A percentile compares a stretch with the other conserved stretches of the same genome.
Conservation (phyloP, 2,113 vertebrate genomes). For the Eulemur macaco region DNA sequence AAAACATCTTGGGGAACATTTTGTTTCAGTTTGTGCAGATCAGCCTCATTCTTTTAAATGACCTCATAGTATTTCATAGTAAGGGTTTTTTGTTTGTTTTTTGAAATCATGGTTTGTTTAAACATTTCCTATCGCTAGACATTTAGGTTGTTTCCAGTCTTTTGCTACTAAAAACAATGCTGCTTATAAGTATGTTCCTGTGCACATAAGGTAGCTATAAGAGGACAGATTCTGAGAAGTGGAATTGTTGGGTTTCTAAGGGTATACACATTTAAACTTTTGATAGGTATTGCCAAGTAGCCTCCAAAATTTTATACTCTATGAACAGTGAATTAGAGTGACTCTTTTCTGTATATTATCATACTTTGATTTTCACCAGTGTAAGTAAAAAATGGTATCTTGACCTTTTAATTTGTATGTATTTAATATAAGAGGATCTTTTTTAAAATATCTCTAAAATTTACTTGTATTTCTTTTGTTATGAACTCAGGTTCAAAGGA, state of each 20-base stretch:
- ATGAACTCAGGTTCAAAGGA: slow-evolving; percentile 15
- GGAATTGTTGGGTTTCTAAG: neutral
- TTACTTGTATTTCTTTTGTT: slow-evolving; percentile 36
- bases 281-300: neutral
- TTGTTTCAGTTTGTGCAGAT: neutral
- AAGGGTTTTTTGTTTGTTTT: neutral
- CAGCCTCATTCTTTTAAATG: neutral
- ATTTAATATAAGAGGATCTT: neutral
- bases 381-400: neutral
- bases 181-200: neutral
- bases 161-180: neutral
- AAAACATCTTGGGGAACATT: neutral
- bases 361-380: neutral
- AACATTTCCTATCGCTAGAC: neutral
- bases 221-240: neutral
- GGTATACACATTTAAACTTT: neutral
- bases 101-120: slow-evolving; percentile 8
- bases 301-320: neutral
- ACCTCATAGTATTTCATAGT: neutral
- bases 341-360: neutral
- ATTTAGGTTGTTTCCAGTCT: neutral
- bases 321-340: neutral
- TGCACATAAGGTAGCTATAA: neutral
- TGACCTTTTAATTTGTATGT: neutral
- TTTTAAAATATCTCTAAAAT: neutral